phyloP scores from a whole-genome alignment of 2,888 invertebrate genomes.

The Latrodectus hesperus region DNA sequence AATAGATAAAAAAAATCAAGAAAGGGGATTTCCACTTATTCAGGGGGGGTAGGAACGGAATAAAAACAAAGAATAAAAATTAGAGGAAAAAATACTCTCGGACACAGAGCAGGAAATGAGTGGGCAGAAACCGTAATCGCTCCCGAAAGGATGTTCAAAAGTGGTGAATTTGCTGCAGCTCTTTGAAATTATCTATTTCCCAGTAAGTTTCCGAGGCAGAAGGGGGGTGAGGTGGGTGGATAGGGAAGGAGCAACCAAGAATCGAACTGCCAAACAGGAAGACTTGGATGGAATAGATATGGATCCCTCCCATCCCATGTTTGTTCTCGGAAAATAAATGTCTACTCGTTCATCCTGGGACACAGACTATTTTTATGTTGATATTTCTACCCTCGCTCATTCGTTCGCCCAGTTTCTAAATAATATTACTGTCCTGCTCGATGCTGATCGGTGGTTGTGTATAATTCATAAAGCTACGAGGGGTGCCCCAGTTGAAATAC shows the following conservation, averaged over 20 bases:
- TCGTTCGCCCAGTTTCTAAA: conserved; percentile 16
- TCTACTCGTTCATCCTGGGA: conserved; percentile 42
- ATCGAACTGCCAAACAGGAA: conserved; percentile 30
- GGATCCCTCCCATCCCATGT: conserved; percentile 58
- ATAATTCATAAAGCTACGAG: conserved; percentile 36
- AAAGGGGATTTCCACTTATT: neutral
- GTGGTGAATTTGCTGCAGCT: conserved; percentile 38
- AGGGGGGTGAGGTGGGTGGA: neutral
- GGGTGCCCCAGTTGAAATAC: conserved; percentile 1
- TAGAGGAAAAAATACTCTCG: conserved; percentile 3
- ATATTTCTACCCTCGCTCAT: neutral
- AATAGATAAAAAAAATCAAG: neutral
- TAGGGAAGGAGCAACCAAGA: neutral
- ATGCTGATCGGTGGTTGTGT: conserved; percentile 12
- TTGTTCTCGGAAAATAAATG: conserved; percentile 47
- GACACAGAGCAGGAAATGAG: conserved; percentile 54
- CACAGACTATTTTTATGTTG: conserved; percentile 42
- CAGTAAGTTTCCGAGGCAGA: conserved; percentile 31
- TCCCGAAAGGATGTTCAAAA: conserved; percentile 56
- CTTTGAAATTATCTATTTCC: conserved; percentile 49
- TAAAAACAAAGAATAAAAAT: conserved; percentile 7
- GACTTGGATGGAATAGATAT: conserved; percentile 50
- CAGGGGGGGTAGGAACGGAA: neutral
- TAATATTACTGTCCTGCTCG: conserved; percentile 21
- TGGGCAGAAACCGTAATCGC: conserved; percentile 59